phyloP scores from a whole-genome alignment of 2,888 invertebrate genomes.

The Monochamus alternatus region DNA sequence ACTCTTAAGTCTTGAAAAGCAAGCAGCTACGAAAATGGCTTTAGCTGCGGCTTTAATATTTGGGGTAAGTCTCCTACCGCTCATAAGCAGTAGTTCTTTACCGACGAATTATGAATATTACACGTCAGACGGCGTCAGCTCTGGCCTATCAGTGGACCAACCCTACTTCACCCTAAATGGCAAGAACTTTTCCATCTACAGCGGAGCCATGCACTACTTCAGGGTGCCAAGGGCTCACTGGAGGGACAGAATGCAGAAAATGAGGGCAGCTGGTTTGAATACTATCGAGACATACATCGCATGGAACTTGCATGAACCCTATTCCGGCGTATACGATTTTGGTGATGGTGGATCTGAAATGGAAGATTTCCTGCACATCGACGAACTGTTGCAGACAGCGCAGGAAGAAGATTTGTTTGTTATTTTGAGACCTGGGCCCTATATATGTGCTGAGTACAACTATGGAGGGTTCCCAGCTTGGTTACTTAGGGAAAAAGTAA shows the following conservation, averaged over 20 bases:
- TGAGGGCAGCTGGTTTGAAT: constrained; percentile 89
- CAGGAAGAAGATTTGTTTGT: constrained; percentile 85
- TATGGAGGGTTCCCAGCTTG: constrained; percentile 68
- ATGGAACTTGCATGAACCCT: constrained; percentile 91
- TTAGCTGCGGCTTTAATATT: neutral
- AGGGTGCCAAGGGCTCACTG: constrained; percentile 84
- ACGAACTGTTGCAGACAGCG: constrained; percentile 81
- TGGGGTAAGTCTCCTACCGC: constrained; percentile 60
- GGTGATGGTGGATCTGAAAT: constrained; percentile 75
- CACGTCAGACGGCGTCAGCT: constrained; percentile 65
- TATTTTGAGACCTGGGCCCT: constrained; percentile 90
- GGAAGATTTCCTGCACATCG: constrained; percentile 71
- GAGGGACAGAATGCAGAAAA: constrained; percentile 83
- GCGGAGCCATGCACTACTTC: constrained; percentile 86
- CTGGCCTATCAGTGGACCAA: constrained; percentile 60
- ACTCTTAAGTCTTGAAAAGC: neutral
- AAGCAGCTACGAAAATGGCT: neutral
- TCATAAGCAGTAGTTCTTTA: constrained; percentile 48
- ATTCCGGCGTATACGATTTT: constrained; percentile 74
- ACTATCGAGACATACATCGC: constrained; percentile 89
- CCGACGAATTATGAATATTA: constrained; percentile 71
- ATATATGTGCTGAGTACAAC: constrained; percentile 94
- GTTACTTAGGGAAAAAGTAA: constrained; percentile 64
- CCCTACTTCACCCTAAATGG: constrained; percentile 69
- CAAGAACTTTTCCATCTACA: constrained; percentile 68